Evolutionary conservation across 2,113 vertebrate genomes (phyloP).

Genomic region (Canis aureus): DNA sequence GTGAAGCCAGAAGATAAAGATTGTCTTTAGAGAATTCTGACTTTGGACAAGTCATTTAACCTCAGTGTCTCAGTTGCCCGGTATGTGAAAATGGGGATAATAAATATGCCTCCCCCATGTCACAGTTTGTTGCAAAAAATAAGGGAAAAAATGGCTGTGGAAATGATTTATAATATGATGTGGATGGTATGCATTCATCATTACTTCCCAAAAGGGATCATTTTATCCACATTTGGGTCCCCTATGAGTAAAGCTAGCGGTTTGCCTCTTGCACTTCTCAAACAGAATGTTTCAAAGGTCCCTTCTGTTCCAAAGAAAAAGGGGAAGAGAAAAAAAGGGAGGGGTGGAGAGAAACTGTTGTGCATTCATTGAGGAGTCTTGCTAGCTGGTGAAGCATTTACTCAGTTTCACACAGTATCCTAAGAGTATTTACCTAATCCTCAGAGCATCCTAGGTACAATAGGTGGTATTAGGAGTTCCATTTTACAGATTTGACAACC

Average conservation of each 20-base stretch:
- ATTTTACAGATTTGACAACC: neutral
- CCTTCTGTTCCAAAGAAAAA: neutral
- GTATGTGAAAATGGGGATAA: slow-evolving; percentile 32
- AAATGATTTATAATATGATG: neutral
- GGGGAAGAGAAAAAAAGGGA: neutral
- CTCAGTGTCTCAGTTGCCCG: neutral
- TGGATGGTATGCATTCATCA: neutral
- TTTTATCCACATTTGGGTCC: neutral
- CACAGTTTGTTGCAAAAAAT: neutral
- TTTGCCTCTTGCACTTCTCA: neutral
- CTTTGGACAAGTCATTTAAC: slow-evolving; percentile 27
- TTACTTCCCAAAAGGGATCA: neutral
- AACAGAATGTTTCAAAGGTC: slow-evolving; percentile 14
- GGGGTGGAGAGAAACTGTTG: neutral
- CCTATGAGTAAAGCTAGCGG: neutral
- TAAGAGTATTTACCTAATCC: neutral
- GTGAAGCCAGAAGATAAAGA: neutral
- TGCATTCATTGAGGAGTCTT: neutral
- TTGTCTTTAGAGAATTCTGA: slow-evolving; percentile 14
- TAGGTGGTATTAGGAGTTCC: neutral
- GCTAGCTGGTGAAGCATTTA: neutral
- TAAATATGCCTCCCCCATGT: neutral
- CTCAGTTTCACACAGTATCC: neutral
- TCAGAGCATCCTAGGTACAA: neutral
- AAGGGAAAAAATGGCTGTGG: neutral